phyloP scores from a whole-genome alignment of 2,797 vertebrate species.

The Odontamblyopus rebecca region DNA sequence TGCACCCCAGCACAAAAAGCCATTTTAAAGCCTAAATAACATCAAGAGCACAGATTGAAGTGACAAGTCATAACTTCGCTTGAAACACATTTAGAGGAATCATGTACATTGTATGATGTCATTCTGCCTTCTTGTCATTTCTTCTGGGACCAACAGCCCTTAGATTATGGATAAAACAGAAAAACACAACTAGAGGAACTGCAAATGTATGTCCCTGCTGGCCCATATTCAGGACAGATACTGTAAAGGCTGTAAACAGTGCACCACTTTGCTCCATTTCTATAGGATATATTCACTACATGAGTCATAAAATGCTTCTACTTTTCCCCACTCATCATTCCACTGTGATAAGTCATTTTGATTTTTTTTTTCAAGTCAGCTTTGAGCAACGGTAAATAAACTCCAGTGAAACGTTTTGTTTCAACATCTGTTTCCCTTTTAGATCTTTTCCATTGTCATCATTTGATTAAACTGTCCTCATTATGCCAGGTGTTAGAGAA shows the following conservation, averaged over 20 bases:
- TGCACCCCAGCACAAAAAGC: conserved; percentile 32
- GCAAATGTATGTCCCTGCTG: conserved; percentile 11
- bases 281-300: neutral
- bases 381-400: neutral
- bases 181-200: conserved; percentile 1
- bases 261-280: neutral
- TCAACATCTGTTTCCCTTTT: neutral
- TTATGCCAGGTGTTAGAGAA: neutral
- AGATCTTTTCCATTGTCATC: neutral
- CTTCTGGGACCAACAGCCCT: conserved; percentile 26
- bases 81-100: conserved; percentile 27
- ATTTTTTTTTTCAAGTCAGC: neutral
- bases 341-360: neutral
- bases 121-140: conserved; percentile 13
- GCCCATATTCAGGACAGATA: conserved; percentile 5
- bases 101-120: conserved; percentile 27
- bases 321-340: neutral
- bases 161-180: conserved; percentile 23
- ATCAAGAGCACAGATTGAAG: conserved; percentile 29
- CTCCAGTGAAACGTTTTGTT: neutral
- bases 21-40: conserved; percentile 40
- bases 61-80: conserved; percentile 31
- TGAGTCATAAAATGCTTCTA: neutral
- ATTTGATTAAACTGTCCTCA: neutral
- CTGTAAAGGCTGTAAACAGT: neutral